Evolutionary conservation across 2,888 invertebrate genomes (phyloP), one percentile per base, ranked within the genome.

Genomic region (Luffia ferchaultella): DNA sequence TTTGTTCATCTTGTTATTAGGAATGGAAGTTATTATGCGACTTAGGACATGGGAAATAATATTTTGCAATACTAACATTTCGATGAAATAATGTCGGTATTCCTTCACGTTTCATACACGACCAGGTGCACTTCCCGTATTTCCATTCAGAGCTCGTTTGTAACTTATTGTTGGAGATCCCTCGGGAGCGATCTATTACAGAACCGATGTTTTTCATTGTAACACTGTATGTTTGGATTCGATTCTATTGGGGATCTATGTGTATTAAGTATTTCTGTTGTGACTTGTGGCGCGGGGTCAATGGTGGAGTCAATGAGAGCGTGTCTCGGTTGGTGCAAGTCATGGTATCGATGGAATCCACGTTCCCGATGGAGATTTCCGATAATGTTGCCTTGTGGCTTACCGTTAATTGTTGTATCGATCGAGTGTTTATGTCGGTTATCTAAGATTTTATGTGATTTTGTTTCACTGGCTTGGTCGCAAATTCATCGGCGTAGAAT

Each of bases 251-350:
- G 73, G 73, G 76, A 76, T 68, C 70, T 70, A 70, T 70, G 72
- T 70, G 63, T 67, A 62, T 68, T 67, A 67, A 70, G 76, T 75
- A 77, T 76, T 76, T 74, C 70, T 73, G 72, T 73, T 73, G 72
- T 70, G 75, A 76, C 74, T 68, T 58, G 62, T 65, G 62, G 65
- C 66, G 65, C 65, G 71, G 68, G 80, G 80, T 79, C 79, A 79
- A 75, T 73, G 63, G 72, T 63, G 78, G 70, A 78, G 80, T 82
- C 79, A 78, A 77, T 77, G 76, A 80, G 78, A 78, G 68, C 73
- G 76, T 72, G 69, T 71, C 66, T 67, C 65, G 66, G 67, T 30
- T 69, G 63, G 64, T 76, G 82, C 82, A 80, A 82, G 82, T 82
- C 82, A 82, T 76, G 62, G 19, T 42, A 75, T 69, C 68, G 67